phyloP scores from a whole-genome alignment of 2,888 invertebrate species.

The Drosophila parthenogenetica region DNA sequence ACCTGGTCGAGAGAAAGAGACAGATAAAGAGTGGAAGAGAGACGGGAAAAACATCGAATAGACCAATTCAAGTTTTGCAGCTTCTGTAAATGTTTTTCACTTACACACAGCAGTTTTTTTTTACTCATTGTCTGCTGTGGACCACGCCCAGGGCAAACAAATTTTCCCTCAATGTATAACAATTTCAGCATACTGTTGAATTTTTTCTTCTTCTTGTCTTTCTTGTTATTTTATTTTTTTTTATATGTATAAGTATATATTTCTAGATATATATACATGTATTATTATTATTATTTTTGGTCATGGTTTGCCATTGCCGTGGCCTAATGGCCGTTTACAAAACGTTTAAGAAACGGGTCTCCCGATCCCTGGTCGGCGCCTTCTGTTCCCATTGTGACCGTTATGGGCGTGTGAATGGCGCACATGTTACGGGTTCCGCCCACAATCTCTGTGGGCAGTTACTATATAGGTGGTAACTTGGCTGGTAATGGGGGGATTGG shows the following conservation, averaged over 20 bases:
- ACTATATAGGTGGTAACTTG: not conserved
- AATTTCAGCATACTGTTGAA: constrained; percentile 23
- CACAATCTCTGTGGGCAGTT: constrained; percentile 10
- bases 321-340: constrained; percentile 77
- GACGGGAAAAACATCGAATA: not conserved
- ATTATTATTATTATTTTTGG: constrained; percentile 55
- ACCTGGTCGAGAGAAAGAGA: no score
- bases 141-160: constrained; percentile 56
- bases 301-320: constrained; percentile 39
- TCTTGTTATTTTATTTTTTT: not conserved
- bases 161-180: constrained; percentile 37
- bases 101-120: constrained; percentile 31
- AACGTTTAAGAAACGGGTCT: constrained; percentile 67
- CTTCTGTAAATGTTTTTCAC: constrained; percentile 20
- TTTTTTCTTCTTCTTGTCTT: not conserved
- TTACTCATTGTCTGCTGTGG: constrained; percentile 50
- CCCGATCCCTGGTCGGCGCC: constrained; percentile 30
- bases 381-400: constrained; percentile 48
- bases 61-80: not conserved
- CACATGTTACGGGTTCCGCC: constrained; percentile 58
- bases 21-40: not conserved
- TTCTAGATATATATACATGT: constrained; percentile 1
- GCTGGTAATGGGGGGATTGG: not conserved
- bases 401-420: constrained; percentile 72
- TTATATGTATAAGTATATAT: not conserved